Evolutionary conservation across 2,113 vertebrate species (phyloP), one percentile per base, ranked within the genome.

Genomic region (Thunnus thynnus): DNA sequence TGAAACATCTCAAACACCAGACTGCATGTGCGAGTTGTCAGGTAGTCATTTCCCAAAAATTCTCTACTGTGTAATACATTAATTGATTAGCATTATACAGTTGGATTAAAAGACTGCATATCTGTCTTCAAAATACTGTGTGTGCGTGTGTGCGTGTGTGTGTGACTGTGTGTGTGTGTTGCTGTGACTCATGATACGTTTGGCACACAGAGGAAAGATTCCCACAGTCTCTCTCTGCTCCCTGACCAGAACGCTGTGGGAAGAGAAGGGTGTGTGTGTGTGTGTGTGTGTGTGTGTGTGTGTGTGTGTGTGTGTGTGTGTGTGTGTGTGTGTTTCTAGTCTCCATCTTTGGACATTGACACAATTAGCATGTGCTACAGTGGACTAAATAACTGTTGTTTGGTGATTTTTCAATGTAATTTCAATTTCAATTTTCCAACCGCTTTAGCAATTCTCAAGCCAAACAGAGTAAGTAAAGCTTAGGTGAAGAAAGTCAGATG

Each of bases 201-300:
- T 65, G 51, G 69, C 55, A 73, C 81, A 57, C 20, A 54, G 0
- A 54, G 25, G 47, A 54, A 55, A 20, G 61, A 57, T 82, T 88
- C 78, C 76, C 86, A 88, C 83, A 88, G 7, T 41, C 71, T 67
- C 55, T 54, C 25, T 81, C 27, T 65, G 64, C 78, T 85, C 73
- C 10, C 82, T 80, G 71, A 70, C 20, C 61, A 63, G 32, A 58
- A n/a, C 72, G 55, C 50, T 86, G 77, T 84, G 84, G 81, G 81
- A 86, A 83, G 55, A 76, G 46, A 44, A 41, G 60, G 44, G 75
- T 25, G 58, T 84, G 20, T 18, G 22, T 72, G 41, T 51, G 48
- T 64, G 57, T 63, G 65, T 52, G 22, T 48, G 46, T 68, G 72
- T 66, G 58, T 84, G 20, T 18, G 22, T 72, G 75, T 25, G 58